Base-by-base conservation (phyloP, 1,140 invertebrate species). In the Papilio polytes region DNA sequence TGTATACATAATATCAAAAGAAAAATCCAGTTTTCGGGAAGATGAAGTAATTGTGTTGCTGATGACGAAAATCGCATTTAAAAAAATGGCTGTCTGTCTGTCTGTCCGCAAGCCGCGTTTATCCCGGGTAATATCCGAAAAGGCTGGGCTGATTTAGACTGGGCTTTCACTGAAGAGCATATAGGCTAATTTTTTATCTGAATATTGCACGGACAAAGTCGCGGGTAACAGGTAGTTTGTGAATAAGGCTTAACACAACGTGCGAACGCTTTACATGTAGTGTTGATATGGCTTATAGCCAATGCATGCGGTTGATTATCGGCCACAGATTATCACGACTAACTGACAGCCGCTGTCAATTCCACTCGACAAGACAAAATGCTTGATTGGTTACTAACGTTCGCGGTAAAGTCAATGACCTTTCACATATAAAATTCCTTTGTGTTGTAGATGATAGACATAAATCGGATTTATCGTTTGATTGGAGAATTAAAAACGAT, bases 271-370 rank as follows among this genome's bases (percentile, higher is more conserved):
- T 72, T 72, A 2, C 36, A 15, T n/a, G 15, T 26, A 4, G 18
- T 13, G 12, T 15, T 7, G 10, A n/a, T 73, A 73, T 44, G 72
- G 72, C 36, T 36, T 44, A 44, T 46, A 41, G 72, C 72, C 72
- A 73, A 44, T 73, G 36, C 70, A 72, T 36, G 72, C 72, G 36
- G 41, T n/a, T 46, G 72, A 73, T 73, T 73, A 73, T 46, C 72
- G 63, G 18, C 72, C 36, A 73, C 36, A 73, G 72, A 41, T 73
- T 46, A 46, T 73, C 72, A 46, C 72, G 72, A 41, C 72, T n/a
- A 18, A 46, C 31, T 73, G 41, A 73, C 72, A 73, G 72, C 36
- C 1, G 63, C 72, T 73, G 72, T 73, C 72, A 73, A 22, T 73
- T 73, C 36, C 18, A 73, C 18, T 73, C n/a, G 36, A 73, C 72